Conservation (phyloP, 2,113 vertebrate species). For the Equus przewalskii region DNA sequence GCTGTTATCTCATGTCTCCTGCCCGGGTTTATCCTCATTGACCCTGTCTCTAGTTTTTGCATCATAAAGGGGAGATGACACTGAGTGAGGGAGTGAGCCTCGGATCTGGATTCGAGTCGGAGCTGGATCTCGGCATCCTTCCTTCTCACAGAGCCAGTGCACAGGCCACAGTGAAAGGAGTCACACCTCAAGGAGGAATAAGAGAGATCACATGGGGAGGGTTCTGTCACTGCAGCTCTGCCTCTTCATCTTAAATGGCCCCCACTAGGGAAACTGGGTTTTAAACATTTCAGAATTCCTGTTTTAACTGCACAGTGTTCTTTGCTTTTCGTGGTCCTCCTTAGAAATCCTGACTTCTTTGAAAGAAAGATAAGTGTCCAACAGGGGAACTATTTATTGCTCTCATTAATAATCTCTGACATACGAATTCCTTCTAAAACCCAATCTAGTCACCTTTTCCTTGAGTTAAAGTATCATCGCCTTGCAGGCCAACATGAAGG, state of each 20-base stretch:
- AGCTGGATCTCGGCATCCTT: background rate
- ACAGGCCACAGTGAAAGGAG: background rate
- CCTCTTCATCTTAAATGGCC: background rate
- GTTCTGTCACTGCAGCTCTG: background rate
- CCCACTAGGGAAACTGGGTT: background rate
- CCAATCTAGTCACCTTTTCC: background rate
- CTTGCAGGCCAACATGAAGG: background rate
- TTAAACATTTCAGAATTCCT: background rate
- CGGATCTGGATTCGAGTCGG: background rate
- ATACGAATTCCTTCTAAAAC: background rate
- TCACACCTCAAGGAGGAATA: fast-evolving
- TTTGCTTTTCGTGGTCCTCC: background rate
- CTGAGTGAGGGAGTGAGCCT: fast-evolving
- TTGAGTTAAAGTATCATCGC: background rate
- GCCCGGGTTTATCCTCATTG: background rate
- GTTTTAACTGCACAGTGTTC: background rate
- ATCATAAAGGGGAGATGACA: background rate
- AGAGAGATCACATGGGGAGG: background rate
- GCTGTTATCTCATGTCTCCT: background rate
- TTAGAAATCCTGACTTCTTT: slow-evolving; percentile 53
- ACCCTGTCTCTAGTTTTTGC: background rate
- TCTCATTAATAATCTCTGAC: background rate
- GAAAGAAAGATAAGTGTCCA: background rate
- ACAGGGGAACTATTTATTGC: background rate
- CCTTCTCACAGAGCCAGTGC: background rate